Conservation (phyloP, 2,113 vertebrate species). For the Pseudolaguvia tuberculata region DNA sequence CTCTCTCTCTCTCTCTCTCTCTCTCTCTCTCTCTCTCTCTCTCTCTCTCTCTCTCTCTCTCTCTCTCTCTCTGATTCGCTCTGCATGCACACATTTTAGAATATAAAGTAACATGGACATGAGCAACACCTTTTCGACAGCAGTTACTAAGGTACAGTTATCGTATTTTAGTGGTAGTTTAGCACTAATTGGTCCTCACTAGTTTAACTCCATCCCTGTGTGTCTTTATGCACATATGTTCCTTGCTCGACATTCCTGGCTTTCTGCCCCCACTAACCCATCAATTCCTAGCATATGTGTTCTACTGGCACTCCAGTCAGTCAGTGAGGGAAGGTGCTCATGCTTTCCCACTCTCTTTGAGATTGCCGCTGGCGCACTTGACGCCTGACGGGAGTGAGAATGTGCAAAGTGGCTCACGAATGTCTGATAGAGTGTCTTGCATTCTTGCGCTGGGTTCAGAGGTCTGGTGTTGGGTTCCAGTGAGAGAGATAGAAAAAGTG, state of each 20-base stretch:
- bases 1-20: no score
- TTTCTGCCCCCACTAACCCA: constrained; percentile 27
- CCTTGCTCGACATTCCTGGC: constrained; percentile 54
- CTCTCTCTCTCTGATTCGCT: no score
- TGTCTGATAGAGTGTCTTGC: constrained; percentile 66
- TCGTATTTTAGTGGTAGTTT: background rate
- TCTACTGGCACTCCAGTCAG: constrained; percentile 24
- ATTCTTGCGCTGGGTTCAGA: constrained; percentile 57
- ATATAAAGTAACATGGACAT: no score
- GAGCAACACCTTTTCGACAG: background rate
- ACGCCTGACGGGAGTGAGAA: constrained; percentile 65
- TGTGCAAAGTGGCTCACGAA: constrained; percentile 63
- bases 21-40: no score
- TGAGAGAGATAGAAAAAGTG: background rate
- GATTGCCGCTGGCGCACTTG: constrained; percentile 49
- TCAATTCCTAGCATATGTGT: constrained; percentile 15
- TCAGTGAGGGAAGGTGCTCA: constrained; percentile 31
- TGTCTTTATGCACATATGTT: constrained; percentile 43
- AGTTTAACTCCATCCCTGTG: background rate
- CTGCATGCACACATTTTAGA: no score
- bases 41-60: no score
- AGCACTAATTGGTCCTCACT: background rate
- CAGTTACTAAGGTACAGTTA: constrained; percentile 7
- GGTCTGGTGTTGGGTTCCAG: constrained; percentile 39
- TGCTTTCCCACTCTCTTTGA: constrained; percentile 47